A percentile compares a stretch with the other conserved stretches of the same genome.
Conservation (phyloP, 2,113 vertebrate species). For the Pagrus major region DNA sequence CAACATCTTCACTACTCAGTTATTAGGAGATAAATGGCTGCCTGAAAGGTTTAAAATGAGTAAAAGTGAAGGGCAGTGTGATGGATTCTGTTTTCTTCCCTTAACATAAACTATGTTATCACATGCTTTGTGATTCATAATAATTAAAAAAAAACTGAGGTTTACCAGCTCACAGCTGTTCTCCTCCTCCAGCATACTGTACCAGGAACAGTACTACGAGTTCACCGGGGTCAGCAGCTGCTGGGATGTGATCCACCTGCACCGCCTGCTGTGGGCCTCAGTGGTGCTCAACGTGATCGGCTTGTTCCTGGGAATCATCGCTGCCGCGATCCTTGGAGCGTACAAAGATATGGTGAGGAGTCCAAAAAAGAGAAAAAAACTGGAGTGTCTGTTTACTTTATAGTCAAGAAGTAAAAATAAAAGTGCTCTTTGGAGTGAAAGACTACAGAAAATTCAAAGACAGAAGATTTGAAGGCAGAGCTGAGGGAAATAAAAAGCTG, state of each 20-base stretch:
- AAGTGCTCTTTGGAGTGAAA: background rate
- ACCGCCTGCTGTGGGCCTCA: slow-evolving; percentile 92
- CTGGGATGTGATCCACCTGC: slow-evolving; percentile 90
- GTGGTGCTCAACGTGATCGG: slow-evolving; percentile 89
- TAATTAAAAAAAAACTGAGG: background rate
- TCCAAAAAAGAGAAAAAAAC: background rate
- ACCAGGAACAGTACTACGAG: slow-evolving; percentile 86
- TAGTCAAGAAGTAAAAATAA: no score
- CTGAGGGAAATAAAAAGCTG: background rate
- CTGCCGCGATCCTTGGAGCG: slow-evolving; percentile 92
- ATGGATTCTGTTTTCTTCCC: background rate
- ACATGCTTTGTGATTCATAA: background rate
- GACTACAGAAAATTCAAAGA: background rate
- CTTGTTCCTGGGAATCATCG: slow-evolving; percentile 91
- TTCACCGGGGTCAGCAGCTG: slow-evolving; percentile 91
- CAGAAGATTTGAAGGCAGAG: background rate
- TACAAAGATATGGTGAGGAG: slow-evolving; percentile 92
- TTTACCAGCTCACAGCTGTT: background rate
- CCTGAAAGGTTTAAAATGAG: background rate
- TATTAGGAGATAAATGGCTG: background rate
- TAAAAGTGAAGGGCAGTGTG: background rate
- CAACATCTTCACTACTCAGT: background rate
- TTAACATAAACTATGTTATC: background rate
- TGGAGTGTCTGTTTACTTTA: no score
- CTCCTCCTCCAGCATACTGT: slow-evolving; percentile 80